Evolutionary conservation across 2,888 invertebrate species (phyloP).

Genomic region (Drosophila kokeensis): DNA sequence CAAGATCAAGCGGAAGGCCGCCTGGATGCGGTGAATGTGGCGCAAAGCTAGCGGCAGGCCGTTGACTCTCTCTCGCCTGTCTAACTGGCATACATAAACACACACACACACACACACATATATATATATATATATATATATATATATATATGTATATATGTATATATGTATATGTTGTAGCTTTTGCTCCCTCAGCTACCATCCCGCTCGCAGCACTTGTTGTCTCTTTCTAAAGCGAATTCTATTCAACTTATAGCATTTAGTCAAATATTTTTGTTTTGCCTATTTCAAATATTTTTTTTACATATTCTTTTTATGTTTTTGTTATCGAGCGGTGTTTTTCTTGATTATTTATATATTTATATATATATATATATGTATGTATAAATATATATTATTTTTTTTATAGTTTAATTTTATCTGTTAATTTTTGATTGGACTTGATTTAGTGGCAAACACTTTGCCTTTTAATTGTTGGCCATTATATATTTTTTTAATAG

Average conservation of each 20-base stretch:
- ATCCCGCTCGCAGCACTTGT: slow-evolving; percentile 42
- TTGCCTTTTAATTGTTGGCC: slow-evolving; percentile 63
- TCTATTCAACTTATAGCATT: slow-evolving; percentile 59
- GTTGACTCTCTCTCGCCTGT: slow-evolving; percentile 14
- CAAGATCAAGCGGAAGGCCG: slow-evolving; percentile 84
- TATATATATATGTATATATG: no score
- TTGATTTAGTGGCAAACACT: slow-evolving; percentile 42
- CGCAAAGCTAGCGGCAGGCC: slow-evolving; percentile 55
- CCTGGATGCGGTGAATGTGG: slow-evolving; percentile 84
- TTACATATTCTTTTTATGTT: slow-evolving; percentile 23
- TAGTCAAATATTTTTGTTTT: slow-evolving; percentile 49
- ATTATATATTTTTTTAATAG: slow-evolving; percentile 51
- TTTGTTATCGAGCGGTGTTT: slow-evolving; percentile 38
- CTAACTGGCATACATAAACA: slow-evolving; percentile 11
- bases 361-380: slow-evolving; percentile 1
- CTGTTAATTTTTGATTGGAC: slow-evolving; percentile 43
- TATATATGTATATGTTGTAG: not conserved
- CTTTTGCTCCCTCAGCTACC: slow-evolving; percentile 12
- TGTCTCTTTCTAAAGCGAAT: slow-evolving; percentile 64
- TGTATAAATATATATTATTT: slow-evolving; percentile 13
- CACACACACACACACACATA: slow-evolving; percentile 1
- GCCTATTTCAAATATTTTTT: slow-evolving; percentile 1
- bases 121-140: not conserved
- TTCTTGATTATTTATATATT: slow-evolving; percentile 29
- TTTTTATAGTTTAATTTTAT: slow-evolving; percentile 41